A percentile compares a stretch with the other conserved stretches of the same genome.
phyloP scores from a whole-genome alignment of 2,113 vertebrate genomes.

The Sinocyclocheilus maitianheensis region DNA sequence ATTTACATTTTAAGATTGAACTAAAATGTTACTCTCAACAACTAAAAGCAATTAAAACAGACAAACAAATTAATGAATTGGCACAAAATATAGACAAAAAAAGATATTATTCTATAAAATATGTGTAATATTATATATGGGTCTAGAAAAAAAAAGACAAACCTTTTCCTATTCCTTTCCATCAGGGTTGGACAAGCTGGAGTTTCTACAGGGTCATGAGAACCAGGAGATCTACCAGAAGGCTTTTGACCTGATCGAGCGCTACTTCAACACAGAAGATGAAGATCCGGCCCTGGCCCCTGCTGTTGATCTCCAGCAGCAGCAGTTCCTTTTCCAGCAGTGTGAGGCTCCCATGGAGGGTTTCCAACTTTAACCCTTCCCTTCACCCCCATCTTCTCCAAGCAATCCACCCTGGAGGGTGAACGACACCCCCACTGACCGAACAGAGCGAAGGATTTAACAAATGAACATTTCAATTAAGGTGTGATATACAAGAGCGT shows the following conservation, averaged over 20 bases:
- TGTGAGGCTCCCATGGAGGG: constrained; percentile 97
- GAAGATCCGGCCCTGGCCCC: constrained; percentile 92
- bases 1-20: too few species aligned
- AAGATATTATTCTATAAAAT: not conserved
- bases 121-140: too few species aligned
- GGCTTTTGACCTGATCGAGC: constrained; percentile 96
- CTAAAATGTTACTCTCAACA: too few species aligned
- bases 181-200: constrained; percentile 94
- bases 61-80: not conserved
- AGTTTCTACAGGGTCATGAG: constrained; percentile 96
- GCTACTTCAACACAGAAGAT: constrained; percentile 95
- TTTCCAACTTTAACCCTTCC: constrained; percentile 91
- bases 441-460: constrained; percentile 54
- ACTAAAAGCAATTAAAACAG: not conserved
- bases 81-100: not conserved
- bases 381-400: constrained; percentile 54
- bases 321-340: constrained; percentile 98
- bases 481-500: constrained; percentile 65
- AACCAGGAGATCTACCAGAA: constrained; percentile 99
- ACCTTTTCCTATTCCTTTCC: not conserved
- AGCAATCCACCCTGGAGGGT: constrained; percentile 57
- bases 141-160: not conserved
- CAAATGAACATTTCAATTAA: constrained; percentile 65
- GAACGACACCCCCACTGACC: constrained; percentile 39
- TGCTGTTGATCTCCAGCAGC: constrained; percentile 94